Evolutionary conservation across 2,888 invertebrate species (phyloP).

Genomic region (Melitaea athalia): DNA sequence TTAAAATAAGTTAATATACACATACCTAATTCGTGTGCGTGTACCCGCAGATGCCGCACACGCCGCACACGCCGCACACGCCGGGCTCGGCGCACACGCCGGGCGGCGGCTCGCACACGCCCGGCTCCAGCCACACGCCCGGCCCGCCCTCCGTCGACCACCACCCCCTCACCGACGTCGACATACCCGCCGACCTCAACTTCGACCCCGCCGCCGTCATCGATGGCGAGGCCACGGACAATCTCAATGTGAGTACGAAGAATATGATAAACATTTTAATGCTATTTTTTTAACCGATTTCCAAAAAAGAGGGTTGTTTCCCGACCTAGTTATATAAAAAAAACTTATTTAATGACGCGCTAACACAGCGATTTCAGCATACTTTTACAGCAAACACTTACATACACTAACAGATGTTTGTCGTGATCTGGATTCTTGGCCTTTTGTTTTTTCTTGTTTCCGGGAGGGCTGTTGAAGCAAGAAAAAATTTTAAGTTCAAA

Average conservation of each 20-base stretch:
- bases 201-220: conserved; percentile 97
- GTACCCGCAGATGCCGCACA: conserved; percentile 85
- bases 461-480: too few species aligned
- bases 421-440: too few species aligned
- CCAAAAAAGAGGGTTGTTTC: too few species aligned
- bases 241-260: conserved; percentile 91
- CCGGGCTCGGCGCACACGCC: conserved; percentile 91
- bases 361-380: too few species aligned
- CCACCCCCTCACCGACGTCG: conserved; percentile 85
- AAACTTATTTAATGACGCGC: too few species aligned
- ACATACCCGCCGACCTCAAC: conserved; percentile 93
- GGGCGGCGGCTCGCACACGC: conserved; percentile 85
- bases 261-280: too few species aligned
- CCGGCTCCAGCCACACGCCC: conserved; percentile 87
- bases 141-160: conserved; percentile 92
- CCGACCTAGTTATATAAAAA: too few species aligned
- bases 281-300: too few species aligned
- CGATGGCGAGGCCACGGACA: conserved; percentile 95
- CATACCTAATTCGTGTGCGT: neutral
- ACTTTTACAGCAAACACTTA: too few species aligned
- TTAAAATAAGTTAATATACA: too few species aligned
- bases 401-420: too few species aligned
- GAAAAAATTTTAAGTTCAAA: neutral
- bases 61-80: conserved; percentile 88
- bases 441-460: too few species aligned